Evolutionary conservation across 1,140 invertebrate genomes (phyloP), one percentile per base, ranked within the genome.

Genomic region (Caenorhabditis briggsae): DNA sequence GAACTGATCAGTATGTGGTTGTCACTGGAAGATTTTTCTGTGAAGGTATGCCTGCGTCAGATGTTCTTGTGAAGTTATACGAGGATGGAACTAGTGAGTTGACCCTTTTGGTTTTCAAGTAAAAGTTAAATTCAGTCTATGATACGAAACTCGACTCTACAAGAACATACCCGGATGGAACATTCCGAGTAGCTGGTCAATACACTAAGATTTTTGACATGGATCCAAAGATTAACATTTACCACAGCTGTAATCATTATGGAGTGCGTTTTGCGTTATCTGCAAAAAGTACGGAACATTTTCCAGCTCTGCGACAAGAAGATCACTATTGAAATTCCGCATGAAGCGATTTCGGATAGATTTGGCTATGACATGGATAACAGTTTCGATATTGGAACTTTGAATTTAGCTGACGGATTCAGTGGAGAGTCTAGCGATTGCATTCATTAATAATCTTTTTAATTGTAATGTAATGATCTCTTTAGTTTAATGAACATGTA

Each of bases 171-270:
- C 48, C 43, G n/a, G 78, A 92, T 33, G 91, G 91, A 25, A 53
- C 74, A 23, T 91, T 91, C 88, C 56, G 89, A 41, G 50, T 91
- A 5, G 25, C 43, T 16, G 91, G 91, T 23, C 84, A 88, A 25
- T 90, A 92, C 46, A 91, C 87, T 33, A 91, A 92, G 61, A 55
- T 92, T 33, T 91, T 88, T 25, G 65, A 50, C 23, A 91, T 91
- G 48, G 89, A 92, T 43, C 91, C 91, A 5, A 91, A 91, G 82
- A 25, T 91, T 23, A 92, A 91, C 59, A 88, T 91, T n/a, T 91
- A 91, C 83, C 89, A 90, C 64, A 88, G 92, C 41, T 90, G 90
- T 86, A 90, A 90, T 56, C 84, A 91, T 84, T 82, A 89, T 23
- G 82, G 83, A 23, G 70, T 78, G 46, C 53, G 70, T 25, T 61